Base-by-base conservation (phyloP, 2,888 invertebrate species). In the Ectemnius continuus region DNA sequence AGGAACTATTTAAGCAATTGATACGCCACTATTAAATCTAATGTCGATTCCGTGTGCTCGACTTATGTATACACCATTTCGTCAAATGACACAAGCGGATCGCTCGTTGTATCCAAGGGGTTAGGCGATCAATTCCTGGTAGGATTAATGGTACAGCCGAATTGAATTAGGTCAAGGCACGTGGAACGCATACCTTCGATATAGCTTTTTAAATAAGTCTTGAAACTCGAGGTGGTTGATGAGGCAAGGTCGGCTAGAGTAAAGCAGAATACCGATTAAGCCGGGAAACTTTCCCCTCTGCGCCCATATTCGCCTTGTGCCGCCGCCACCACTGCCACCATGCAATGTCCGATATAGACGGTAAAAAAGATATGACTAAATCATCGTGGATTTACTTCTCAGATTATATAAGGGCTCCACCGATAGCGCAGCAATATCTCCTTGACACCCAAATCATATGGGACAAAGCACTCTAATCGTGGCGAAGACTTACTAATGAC, bases 221-320 rank as follows among this genome's bases (percentile, higher is more conserved):
- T 73, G 52, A 48, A 59, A 72, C 68, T 61, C 45, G 56, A 61
- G 28, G 58, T 68, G 18, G 52, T 56, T 62, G 64, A 28, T 62
- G 61, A 45, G 57, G 70, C 77, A 78, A 78, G 76, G 76, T 78
- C 76, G 77, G 64, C 56, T 28, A 70, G 73, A 73, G 73, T 67
- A 73, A 69, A 20, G 59, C 62, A 70, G 67, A 70, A 69, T 57
- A 62, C 36, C 61, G 61, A 69, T 76, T 62, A 57, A 57, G 61
- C 52, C 61, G 67, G 52, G 69, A 76, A 76, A 78, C 69, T 76
- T 77, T 76, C 61, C 73, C 67, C 61, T 14, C 62, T 46, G 57
- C 63, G 56, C 67, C 61, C 61, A 62, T 48, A 61, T 66, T 52
- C 61, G 45, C 52, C 71, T 16, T 67, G 62, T 36, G 63, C 60